phyloP scores from a whole-genome alignment of 2,797 vertebrate genomes.

The Lateolabrax maculatus region DNA sequence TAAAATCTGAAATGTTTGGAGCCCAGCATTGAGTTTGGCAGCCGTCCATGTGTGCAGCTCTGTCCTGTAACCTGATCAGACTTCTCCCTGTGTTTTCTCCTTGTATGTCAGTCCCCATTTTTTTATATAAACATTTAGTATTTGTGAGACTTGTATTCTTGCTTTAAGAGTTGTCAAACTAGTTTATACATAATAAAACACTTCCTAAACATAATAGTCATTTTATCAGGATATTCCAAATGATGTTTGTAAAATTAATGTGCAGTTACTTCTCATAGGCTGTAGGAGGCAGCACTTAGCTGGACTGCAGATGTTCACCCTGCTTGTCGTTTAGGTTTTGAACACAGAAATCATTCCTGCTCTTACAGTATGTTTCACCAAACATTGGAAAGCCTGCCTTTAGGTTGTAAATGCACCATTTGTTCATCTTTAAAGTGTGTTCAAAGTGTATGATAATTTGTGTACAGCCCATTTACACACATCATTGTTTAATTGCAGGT shows the following conservation, averaged over 20 bases:
- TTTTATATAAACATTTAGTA: constrained; percentile 67
- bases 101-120: constrained; percentile 32
- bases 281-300: constrained; percentile 74
- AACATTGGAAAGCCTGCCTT: constrained; percentile 19
- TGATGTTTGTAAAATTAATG: constrained; percentile 50
- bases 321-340: constrained; percentile 43
- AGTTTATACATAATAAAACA: constrained; percentile 54
- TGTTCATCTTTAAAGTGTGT: constrained; percentile 34
- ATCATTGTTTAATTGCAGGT: constrained; percentile 25
- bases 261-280: constrained; percentile 66
- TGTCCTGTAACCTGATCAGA: constrained; percentile 21
- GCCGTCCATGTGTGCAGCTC: constrained; percentile 62
- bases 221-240: constrained; percentile 58
- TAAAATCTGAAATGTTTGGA: constrained; percentile 34
- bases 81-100: constrained; percentile 30
- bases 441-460: constrained; percentile 23
- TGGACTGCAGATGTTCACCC: constrained; percentile 32
- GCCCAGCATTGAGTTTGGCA: constrained; percentile 8
- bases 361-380: constrained; percentile 28
- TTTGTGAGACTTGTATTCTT: constrained; percentile 76
- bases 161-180: constrained; percentile 64
- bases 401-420: constrained; percentile 30
- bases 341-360: constrained; percentile 55
- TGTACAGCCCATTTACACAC: constrained; percentile 36
- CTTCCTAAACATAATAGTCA: constrained; percentile 46